phyloP scores from a whole-genome alignment of 2,113 vertebrate species.

The Cyrtonyx montezumae region DNA sequence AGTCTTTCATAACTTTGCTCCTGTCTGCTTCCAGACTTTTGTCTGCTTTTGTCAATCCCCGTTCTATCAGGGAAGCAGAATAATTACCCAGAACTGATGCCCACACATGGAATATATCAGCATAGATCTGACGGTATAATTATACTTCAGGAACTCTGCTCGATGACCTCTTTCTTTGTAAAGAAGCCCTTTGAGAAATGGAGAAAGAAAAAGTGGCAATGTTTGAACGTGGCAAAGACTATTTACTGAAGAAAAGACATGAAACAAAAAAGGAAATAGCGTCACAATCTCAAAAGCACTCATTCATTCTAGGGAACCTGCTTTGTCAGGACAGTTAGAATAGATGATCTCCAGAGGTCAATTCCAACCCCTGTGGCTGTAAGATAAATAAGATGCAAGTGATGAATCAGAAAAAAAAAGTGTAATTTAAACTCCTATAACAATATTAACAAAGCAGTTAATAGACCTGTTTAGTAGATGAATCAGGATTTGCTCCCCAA shows the following conservation, averaged over 20 bases:
- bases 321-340: background rate
- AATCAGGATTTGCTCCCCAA: background rate
- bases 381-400: background rate
- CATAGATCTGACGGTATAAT: slow-evolving; percentile 19
- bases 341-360: background rate
- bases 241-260: background rate
- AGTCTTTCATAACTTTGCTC: background rate
- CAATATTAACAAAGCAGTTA: background rate
- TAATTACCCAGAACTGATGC: slow-evolving; percentile 37
- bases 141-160: background rate
- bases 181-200: slow-evolving; percentile 9
- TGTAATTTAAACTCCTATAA: background rate
- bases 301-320: background rate
- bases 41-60: slow-evolving; percentile 19
- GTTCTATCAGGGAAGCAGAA: slow-evolving; percentile 12
- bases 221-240: background rate
- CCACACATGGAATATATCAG: slow-evolving; percentile 24
- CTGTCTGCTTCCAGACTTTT: background rate
- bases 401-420: background rate
- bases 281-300: background rate
- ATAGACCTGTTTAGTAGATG: background rate
- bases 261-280: background rate
- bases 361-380: background rate
- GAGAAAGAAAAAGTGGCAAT: background rate
- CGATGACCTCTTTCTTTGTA: slow-evolving; percentile 21